Percentiles rank a stretch among this genome's conserved stretches.
Evolutionary conservation across 2,113 vertebrate species (phyloP).

Genomic region (Peromyscus polionotus): DNA sequence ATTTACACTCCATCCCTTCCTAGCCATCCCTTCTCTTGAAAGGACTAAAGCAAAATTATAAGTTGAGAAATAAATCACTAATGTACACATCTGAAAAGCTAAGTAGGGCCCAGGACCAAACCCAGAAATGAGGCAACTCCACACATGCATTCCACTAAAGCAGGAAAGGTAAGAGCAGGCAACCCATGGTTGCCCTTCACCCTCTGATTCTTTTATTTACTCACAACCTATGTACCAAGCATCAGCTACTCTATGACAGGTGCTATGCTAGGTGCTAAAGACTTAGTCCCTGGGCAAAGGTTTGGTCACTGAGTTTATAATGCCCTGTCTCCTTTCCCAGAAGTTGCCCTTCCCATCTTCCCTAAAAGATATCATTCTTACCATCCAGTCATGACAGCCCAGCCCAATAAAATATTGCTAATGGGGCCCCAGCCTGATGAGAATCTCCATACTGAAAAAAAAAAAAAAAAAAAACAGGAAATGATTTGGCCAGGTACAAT

Average conservation of each 20-base stretch:
- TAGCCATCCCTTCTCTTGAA: not conserved
- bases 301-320: not conserved
- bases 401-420: not conserved
- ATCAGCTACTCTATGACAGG: not conserved
- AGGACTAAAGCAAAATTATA: not conserved
- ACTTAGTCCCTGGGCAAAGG: not conserved
- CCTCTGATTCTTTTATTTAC: not conserved
- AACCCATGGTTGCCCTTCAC: not conserved
- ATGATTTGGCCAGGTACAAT: not conserved
- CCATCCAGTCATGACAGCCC: not conserved
- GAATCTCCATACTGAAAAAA: not conserved
- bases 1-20: not conserved
- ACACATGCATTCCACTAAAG: not conserved
- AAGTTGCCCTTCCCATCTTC: not conserved
- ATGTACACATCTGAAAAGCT: not conserved
- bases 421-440: not conserved
- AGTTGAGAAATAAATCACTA: not conserved
- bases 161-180: too few relatives aligned
- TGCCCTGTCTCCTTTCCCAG: not conserved
- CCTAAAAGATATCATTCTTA: not conserved
- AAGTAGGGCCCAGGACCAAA: not conserved
- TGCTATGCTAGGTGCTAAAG: not conserved
- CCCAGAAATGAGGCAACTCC: not conserved
- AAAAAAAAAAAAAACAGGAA: conserved; percentile 19
- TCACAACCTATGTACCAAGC: not conserved